Evolutionary conservation across 2,888 invertebrate genomes (phyloP).

Genomic region (Nymphalis c-album): DNA sequence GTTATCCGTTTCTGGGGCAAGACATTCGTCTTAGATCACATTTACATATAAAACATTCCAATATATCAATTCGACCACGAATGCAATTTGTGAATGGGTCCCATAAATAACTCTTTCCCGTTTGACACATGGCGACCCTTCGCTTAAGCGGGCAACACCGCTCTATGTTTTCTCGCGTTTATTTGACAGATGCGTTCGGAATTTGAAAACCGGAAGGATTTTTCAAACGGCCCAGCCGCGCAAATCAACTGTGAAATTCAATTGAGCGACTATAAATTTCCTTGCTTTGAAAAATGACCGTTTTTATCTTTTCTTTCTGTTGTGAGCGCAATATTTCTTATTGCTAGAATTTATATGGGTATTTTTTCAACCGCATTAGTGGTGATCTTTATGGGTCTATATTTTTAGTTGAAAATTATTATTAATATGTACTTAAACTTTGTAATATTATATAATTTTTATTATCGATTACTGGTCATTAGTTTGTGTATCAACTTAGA

Average conservation of each 20-base stretch:
- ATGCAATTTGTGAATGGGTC: constrained; percentile 79
- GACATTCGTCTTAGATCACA: constrained; percentile 70
- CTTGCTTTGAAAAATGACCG: constrained; percentile 65
- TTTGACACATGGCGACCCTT: constrained; percentile 77
- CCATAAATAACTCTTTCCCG: constrained; percentile 80
- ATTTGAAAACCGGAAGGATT: constrained; percentile 71
- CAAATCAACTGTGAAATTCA: constrained; percentile 81
- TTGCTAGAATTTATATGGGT: constrained; percentile 20
- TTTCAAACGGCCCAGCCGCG: constrained; percentile 60
- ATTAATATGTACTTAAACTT: too few species aligned
- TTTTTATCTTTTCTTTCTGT: constrained; percentile 34
- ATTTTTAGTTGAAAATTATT: too few species aligned
- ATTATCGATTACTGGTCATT: too few species aligned
- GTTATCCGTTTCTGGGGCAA: constrained; percentile 71
- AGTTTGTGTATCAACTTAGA: too few species aligned
- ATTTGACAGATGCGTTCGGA: constrained; percentile 76
- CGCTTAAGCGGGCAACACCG: constrained; percentile 58
- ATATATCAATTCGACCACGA: constrained; percentile 80
- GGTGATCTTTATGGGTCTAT: background rate
- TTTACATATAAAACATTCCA: constrained; percentile 80
- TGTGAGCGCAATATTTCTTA: constrained; percentile 21
- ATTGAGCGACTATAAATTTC: constrained; percentile 74
- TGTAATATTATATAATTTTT: too few species aligned
- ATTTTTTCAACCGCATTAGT: background rate
- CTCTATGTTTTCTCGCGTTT: constrained; percentile 69